Base-by-base conservation (phyloP, 2,888 invertebrate genomes). In the Chrysolina oricalcia region DNA sequence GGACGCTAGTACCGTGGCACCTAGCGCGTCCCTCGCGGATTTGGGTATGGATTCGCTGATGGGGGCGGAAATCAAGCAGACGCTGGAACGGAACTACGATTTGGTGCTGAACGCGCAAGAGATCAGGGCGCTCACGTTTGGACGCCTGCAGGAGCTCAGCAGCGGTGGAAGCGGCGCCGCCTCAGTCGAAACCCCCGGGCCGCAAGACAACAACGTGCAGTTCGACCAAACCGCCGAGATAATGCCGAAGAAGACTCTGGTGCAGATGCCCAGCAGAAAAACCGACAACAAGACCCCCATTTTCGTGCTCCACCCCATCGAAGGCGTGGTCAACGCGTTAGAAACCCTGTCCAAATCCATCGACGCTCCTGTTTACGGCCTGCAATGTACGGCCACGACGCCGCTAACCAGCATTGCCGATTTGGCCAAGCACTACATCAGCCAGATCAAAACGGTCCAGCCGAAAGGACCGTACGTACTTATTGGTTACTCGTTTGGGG, bases 1-100 rank as follows among this genome's bases (percentile, higher is more conserved):
- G 88, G 97, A 99, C 85, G 90, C 93, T 0, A 93, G 92, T 81
- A 94, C 94, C 77, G 92, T 98, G 41, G 93, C 96, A 77, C 91
- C 93, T 56, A 91, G 92, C 40, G 92, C 95, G 5, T 95, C 94
- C 56, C 90, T 99, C 64, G 97, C 97, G 40, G 99, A 99, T 88
- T 92, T 99, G 53, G 99, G 99, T 77, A 96, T 99, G 94, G 99
- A 99, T 88, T 98, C 98, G 1, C 90, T 99, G 81, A 99, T 99
- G 99, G 98, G 98, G 63, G 98, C 99, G 1, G 99, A 99, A 91
- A 97, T 99, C 86, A 98, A 98, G 88, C 98, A 98, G 89, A 96
- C 96, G 0, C 90, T 98, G 70, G 98, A 98, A 88, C 92, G 98
- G 73, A 96, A 95, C 85, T 98, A 95, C 89, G 98, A 99, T 88